phyloP scores from a whole-genome alignment of 2,888 invertebrate genomes.

The Ecdyonurus torrentis region DNA sequence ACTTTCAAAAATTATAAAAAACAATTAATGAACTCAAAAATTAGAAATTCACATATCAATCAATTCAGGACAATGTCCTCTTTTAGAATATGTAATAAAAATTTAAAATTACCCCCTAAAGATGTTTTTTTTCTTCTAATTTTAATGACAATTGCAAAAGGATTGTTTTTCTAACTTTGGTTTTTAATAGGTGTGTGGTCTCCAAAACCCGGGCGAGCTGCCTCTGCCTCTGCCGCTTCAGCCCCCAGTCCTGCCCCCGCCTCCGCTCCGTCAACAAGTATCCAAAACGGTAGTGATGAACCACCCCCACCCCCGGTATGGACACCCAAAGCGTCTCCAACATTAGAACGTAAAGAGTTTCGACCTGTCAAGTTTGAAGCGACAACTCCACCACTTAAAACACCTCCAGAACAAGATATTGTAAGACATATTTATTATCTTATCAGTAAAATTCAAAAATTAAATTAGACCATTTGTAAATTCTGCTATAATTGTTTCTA shows the following conservation, averaged over 20 bases:
- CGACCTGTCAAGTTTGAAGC: slow-evolving; percentile 61
- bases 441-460: not conserved
- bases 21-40: too few species aligned
- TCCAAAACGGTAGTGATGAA: slow-evolving; percentile 24
- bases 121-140: too few species aligned
- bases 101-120: too few species aligned
- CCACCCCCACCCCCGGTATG: slow-evolving; percentile 46
- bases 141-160: not conserved
- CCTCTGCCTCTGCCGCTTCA: slow-evolving; percentile 16
- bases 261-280: slow-evolving; percentile 10
- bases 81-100: too few species aligned
- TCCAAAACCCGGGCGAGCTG: slow-evolving; percentile 28
- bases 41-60: too few species aligned
- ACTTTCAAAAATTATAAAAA: too few species aligned
- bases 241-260: slow-evolving; percentile 14
- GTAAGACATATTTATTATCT: not conserved
- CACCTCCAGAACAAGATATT: not conserved
- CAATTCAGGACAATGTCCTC: too few species aligned
- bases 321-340: slow-evolving; percentile 63
- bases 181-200: slow-evolving; percentile 39
- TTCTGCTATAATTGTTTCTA: too few species aligned
- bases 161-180: not conserved
- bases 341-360: slow-evolving; percentile 56
- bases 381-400: slow-evolving; percentile 35
- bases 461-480: not conserved